Percentiles rank a stretch among this genome's conserved stretches.
Evolutionary conservation across 1,140 invertebrate genomes (phyloP).

Genomic region (Rhopalosiphum maidis): DNA sequence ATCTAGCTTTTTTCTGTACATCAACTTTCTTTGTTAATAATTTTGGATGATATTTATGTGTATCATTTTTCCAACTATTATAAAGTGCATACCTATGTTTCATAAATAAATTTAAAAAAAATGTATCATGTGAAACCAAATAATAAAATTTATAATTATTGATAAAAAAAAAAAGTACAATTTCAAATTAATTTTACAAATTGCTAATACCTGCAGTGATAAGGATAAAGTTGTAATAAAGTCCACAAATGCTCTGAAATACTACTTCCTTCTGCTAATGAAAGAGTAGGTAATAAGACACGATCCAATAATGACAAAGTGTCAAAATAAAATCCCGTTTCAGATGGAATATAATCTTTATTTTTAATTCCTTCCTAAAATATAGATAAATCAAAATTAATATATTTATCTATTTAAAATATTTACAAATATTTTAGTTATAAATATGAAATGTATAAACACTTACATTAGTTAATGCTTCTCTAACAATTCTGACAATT

Average conservation of each 20-base stretch:
- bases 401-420: background rate
- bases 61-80: conserved; percentile 92
- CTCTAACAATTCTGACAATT: conserved; percentile 63
- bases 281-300: conserved; percentile 86
- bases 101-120: conserved; percentile 56
- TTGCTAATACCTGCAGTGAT: conserved; percentile 77
- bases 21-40: conserved; percentile 83
- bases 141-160: background rate
- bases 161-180: background rate
- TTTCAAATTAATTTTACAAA: conserved; percentile 35
- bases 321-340: conserved; percentile 74
- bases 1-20: conserved; percentile 90
- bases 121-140: background rate
- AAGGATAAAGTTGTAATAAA: conserved; percentile 89
- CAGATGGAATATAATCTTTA: conserved; percentile 60
- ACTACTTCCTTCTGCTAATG: conserved; percentile 91
- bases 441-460: background rate
- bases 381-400: conserved; percentile 13
- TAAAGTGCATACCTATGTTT: conserved; percentile 83
- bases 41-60: conserved; percentile 80
- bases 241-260: conserved; percentile 96
- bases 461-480: conserved; percentile 58
- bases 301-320: conserved; percentile 87
- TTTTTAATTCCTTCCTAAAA: conserved; percentile 59
- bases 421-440: background rate